These are phyloP conservation scores for Myotis pilosus DNA, from an alignment of 2,797 vertebrate species.

Conservation along the genomic window DNA sequence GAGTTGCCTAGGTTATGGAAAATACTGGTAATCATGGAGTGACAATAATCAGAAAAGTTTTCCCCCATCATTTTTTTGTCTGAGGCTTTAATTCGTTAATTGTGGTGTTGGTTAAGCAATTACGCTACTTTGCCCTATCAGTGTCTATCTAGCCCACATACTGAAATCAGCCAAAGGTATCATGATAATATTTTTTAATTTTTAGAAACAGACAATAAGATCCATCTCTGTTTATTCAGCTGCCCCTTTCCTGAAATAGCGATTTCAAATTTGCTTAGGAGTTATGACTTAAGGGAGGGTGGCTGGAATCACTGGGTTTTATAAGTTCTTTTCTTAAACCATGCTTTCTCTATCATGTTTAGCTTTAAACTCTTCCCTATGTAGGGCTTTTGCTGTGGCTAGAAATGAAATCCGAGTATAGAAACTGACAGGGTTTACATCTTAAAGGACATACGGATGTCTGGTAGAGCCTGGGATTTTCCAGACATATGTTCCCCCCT, in stretches of 20 bases:
- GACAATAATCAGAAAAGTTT: constrained; percentile 49
- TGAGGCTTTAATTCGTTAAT: constrained; percentile 24
- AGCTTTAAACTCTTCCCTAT: not conserved
- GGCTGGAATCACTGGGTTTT: not conserved
- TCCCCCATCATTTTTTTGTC: not conserved
- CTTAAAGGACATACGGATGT: not conserved
- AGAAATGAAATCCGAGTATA: not conserved
- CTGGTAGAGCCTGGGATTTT: not conserved
- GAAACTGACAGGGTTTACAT: not conserved
- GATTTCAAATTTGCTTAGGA: constrained; percentile 4
- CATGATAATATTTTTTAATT: not conserved
- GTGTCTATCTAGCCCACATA: not conserved
- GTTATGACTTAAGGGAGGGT: not conserved
- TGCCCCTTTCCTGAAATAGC: not conserved
- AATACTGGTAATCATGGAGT: constrained; percentile 67
- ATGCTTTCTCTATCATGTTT: not conserved
- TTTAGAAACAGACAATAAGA: constrained; percentile 15
- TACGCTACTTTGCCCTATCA: not conserved
- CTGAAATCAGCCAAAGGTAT: not conserved
- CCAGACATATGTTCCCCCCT: not conserved
- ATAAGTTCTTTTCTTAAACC: not conserved
- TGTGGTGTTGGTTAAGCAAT: not conserved
- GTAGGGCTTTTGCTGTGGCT: not conserved
- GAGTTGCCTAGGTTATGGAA: constrained; percentile 72
- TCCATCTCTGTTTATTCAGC: not conserved